Conservation (phyloP, 2,797 vertebrate genomes). For the Myotis findleyi region DNA sequence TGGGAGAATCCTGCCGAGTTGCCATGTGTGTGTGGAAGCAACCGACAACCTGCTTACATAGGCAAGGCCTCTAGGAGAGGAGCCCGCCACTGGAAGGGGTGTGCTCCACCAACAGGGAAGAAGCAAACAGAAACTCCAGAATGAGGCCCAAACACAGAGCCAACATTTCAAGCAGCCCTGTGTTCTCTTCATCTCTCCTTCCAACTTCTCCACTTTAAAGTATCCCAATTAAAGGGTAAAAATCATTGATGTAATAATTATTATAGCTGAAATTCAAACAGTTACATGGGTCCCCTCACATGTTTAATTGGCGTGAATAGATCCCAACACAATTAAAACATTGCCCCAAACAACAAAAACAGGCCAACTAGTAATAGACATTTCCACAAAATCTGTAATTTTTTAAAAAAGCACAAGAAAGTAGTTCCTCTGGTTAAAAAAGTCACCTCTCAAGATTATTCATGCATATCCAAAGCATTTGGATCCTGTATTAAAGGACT, state of each 20-base stretch:
- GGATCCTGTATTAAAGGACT: neutral
- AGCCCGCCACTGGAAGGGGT: neutral
- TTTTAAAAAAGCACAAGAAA: neutral
- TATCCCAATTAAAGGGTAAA: neutral
- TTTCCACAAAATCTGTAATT: neutral
- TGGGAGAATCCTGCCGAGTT: neutral
- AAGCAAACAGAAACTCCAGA: neutral
- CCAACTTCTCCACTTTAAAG: neutral
- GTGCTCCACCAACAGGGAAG: neutral
- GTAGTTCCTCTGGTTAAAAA: neutral
- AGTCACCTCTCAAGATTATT: neutral
- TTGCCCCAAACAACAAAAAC: neutral
- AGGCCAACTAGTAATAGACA: constrained; percentile 5
- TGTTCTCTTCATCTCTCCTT: neutral
- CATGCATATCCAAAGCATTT: neutral
- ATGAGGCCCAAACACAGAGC: neutral
- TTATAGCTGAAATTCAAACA: neutral
- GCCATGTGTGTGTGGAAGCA: neutral
- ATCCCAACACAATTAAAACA: neutral
- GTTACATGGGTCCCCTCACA: neutral
- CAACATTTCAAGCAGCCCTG: neutral
- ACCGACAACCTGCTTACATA: neutral
- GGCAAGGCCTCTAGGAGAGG: neutral
- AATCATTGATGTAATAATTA: neutral
- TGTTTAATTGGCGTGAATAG: neutral